Conservation (phyloP, 2,888 invertebrate species). For the Drosophila paramelanica region DNA sequence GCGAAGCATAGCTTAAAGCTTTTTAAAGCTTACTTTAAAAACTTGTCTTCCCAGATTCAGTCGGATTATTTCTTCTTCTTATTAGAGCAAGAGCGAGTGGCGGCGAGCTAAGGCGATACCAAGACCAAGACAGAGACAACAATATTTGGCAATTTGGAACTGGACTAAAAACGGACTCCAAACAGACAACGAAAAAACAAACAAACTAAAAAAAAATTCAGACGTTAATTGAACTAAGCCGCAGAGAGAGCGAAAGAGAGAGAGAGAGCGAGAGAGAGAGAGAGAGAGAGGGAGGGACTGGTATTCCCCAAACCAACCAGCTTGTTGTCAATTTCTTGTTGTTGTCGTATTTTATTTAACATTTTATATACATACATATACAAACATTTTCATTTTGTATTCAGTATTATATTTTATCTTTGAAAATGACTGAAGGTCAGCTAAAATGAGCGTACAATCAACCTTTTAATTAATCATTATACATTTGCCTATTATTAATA, state of each 20-base stretch:
- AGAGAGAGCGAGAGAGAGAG: no score
- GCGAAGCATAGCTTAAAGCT: constrained; percentile 45
- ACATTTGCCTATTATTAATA: constrained; percentile 37
- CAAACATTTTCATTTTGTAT: constrained; percentile 47
- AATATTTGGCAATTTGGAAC: constrained; percentile 71
- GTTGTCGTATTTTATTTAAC: constrained; percentile 58
- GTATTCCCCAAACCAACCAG: constrained; percentile 56
- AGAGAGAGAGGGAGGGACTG: constrained; percentile 44
- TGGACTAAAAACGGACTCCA: constrained; percentile 76
- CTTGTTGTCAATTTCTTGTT: constrained; percentile 55
- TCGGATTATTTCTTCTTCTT: constrained; percentile 67
- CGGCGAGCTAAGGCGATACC: constrained; percentile 10
- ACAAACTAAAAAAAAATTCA: constrained; percentile 32
- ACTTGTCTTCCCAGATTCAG: constrained; percentile 81
- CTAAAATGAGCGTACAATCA: constrained; percentile 75
- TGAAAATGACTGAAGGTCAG: constrained; percentile 75
- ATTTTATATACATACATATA: constrained; percentile 50
- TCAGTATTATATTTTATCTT: constrained; percentile 57
- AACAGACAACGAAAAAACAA: constrained; percentile 52
- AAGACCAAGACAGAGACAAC: constrained; percentile 34
- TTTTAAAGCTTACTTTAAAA: constrained; percentile 51
- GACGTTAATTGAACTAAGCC: constrained; percentile 32
- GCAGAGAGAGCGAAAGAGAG: constrained; percentile 25
- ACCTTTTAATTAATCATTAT: constrained; percentile 66
- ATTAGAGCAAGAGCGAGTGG: constrained; percentile 54